These are phyloP conservation scores for Cyclophora albipunctata DNA, from an alignment of 2,888 invertebrate genomes.

Conservation along the genomic window DNA sequence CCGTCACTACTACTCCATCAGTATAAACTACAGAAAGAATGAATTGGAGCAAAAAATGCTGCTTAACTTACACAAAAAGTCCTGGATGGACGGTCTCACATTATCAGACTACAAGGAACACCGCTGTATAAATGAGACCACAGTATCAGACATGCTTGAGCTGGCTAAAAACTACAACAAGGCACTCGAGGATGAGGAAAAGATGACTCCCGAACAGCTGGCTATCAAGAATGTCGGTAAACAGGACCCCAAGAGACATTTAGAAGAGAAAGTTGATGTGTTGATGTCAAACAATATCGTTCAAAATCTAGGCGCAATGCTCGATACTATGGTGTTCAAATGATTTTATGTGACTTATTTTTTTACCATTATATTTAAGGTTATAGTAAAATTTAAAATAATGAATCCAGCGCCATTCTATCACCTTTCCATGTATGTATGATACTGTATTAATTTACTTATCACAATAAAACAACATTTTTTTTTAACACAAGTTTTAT, in stretches of 20 bases:
- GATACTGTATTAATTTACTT: constrained; percentile 53
- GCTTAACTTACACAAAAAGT: constrained; percentile 97
- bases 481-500: constrained; percentile 26
- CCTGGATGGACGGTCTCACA: constrained; percentile 97
- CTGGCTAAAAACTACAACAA: constrained; percentile 98
- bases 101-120: constrained; percentile 94
- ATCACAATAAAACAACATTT: constrained; percentile 54
- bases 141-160: constrained; percentile 97
- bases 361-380: constrained; percentile 38
- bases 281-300: constrained; percentile 98
- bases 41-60: constrained; percentile 99
- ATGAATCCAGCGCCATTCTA: constrained; percentile 43
- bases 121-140: constrained; percentile 93
- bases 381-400: constrained; percentile 48
- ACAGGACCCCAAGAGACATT: constrained; percentile 98
- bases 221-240: constrained; percentile 99
- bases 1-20: constrained; percentile 99
- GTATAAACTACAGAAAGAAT: constrained; percentile 99
- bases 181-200: constrained; percentile 98
- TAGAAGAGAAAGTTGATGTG: constrained; percentile 98
- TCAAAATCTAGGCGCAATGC: constrained; percentile 97
- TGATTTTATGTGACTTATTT: constrained; percentile 43
- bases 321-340: constrained; percentile 81
- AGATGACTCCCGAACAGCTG: constrained; percentile 99
- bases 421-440: constrained; percentile 42